Conservation (phyloP, 37 sponge, comb jelly and placozoan genomes). For the Bolinopsis microptera region DNA sequence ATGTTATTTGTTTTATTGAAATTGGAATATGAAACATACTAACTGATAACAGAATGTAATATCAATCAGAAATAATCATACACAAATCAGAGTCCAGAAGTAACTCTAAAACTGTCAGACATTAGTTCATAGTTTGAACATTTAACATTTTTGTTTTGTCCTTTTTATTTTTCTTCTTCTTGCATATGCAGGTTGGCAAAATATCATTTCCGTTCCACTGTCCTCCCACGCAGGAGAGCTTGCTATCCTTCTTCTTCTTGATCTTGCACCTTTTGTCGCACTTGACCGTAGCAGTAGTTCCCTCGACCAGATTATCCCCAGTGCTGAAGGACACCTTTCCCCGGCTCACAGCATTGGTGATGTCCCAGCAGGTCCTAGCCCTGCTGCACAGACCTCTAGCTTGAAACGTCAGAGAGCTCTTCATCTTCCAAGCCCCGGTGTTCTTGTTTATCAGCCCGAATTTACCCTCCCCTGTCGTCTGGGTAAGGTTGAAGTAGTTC, state of each 20-base stretch:
- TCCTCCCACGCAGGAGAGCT: not conserved
- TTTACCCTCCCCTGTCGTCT: not conserved
- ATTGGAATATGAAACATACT: no score
- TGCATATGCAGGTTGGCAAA: not conserved
- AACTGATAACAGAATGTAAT: no score
- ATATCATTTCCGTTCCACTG: not conserved
- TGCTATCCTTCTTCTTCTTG: not conserved
- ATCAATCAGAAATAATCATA: no score
- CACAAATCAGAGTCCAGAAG: no score
- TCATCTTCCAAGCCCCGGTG: not conserved
- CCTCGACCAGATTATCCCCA: not conserved
- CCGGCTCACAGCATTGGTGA: not conserved
- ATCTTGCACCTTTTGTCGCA: not conserved
- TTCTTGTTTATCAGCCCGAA: constrained; percentile 28
- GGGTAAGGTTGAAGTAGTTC: constrained; percentile 6
- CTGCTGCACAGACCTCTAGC: constrained; percentile 29
- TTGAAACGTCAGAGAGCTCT: not conserved
- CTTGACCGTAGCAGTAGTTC: not conserved
- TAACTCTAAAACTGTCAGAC: no score
- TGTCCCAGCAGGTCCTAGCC: not conserved
- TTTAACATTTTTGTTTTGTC: no score
- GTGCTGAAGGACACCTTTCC: not conserved
- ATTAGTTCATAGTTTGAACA: no score
- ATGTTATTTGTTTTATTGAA: no score
- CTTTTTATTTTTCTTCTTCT: not conserved